Percentiles rank a stretch among this genome's conserved stretches.
Evolutionary conservation across 2,888 invertebrate genomes (phyloP).

Genomic region (Drepana falcataria): DNA sequence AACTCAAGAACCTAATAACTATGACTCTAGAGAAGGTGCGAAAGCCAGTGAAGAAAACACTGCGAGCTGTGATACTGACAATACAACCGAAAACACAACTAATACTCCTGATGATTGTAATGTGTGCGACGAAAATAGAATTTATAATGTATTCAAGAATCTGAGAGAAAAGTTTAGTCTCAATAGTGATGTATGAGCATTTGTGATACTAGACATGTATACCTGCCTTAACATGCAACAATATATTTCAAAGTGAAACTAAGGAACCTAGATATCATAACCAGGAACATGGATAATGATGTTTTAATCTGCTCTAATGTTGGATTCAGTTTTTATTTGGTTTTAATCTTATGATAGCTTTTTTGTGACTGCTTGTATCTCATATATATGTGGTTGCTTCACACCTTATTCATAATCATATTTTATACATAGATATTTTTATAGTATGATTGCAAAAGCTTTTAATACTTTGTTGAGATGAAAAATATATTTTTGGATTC

Average conservation of each 20-base stretch:
- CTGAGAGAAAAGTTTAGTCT: conserved; percentile 58
- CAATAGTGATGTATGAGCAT: conserved; percentile 25
- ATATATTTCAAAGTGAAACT: neutral
- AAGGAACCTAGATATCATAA: no score
- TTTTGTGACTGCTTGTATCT: no score
- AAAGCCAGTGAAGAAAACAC: conserved; percentile 2
- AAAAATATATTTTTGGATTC: no score
- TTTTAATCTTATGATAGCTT: no score
- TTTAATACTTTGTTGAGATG: no score
- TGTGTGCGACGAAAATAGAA: conserved; percentile 55
- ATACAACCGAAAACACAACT: conserved; percentile 7
- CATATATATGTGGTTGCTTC: no score
- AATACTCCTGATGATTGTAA: conserved; percentile 35
- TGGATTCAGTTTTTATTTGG: no score
- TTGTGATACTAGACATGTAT: neutral
- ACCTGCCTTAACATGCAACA: neutral
- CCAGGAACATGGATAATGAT: no score
- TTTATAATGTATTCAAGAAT: conserved; percentile 51
- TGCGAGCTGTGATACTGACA: conserved; percentile 10
- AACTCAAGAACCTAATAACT: conserved; percentile 4
- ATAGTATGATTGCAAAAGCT: no score
- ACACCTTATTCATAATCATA: neutral
- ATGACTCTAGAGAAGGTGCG: conserved; percentile 10
- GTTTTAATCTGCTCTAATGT: no score
- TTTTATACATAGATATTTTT: no score